A percentile compares a stretch with the other conserved stretches of the same genome.
phyloP scores from a whole-genome alignment of 2,113 vertebrate genomes.

The Notarius quadriscutis region DNA sequence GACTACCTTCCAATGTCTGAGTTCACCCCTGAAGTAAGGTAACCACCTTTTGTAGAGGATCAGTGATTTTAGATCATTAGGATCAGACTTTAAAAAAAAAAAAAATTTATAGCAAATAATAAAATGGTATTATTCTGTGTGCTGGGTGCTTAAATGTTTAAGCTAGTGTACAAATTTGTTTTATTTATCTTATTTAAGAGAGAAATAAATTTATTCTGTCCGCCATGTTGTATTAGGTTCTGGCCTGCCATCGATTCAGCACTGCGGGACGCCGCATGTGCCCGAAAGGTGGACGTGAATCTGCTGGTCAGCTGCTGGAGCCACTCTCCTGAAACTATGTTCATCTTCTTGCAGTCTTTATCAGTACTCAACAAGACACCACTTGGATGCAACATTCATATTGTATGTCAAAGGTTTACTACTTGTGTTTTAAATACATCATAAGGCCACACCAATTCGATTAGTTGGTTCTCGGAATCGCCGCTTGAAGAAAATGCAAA shows the following conservation, averaged over 20 bases:
- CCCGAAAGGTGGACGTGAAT: conserved; percentile 67
- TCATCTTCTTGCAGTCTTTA: conserved; percentile 78
- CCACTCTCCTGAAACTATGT: conserved; percentile 73
- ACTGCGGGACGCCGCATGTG: conserved; percentile 71
- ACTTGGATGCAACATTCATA: conserved; percentile 66
- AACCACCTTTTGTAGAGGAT: not conserved
- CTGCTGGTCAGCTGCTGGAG: conserved; percentile 81
- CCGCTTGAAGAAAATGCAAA: too few species aligned
- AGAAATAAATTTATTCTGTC: not conserved
- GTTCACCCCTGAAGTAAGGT: conserved; percentile 71
- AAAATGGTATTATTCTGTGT: not conserved
- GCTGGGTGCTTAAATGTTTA: not conserved
- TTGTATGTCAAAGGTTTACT: conserved; percentile 62
- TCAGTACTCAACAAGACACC: conserved; percentile 65
- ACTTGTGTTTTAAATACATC: not conserved
- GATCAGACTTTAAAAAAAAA: too few species aligned
- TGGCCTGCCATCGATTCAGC: conserved; percentile 77
- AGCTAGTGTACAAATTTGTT: not conserved
- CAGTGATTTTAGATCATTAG: not conserved
- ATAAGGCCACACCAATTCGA: too few species aligned
- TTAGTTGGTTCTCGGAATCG: too few species aligned
- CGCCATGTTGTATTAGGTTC: conserved; percentile 65
- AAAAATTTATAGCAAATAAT: not conserved
- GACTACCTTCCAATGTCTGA: conserved; percentile 73
- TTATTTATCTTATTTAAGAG: too few species aligned